Evolutionary conservation across 2,888 invertebrate genomes (phyloP), one percentile per base, ranked within the genome.

Genomic region (Pammene aurita): DNA sequence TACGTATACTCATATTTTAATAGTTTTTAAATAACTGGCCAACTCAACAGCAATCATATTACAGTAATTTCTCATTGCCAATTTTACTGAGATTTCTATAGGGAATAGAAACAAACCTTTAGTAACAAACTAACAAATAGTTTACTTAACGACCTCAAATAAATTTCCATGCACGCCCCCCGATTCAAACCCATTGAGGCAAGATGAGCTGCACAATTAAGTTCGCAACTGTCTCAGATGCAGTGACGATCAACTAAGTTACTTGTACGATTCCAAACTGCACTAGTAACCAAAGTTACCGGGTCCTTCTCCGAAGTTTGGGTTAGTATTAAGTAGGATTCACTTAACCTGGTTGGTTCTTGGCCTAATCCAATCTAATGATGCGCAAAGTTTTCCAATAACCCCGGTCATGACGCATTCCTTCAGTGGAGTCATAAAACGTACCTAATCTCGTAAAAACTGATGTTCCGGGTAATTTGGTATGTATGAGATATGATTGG

Each of bases 321-420:
- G 16, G 6, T 14, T 14, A 1, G 7, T 46, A 55, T 46, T 38
- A 13, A 42, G 26, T 42, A 10, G 57, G 64, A 18, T 46, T 58
- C 35, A 18, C 26, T 26, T 26, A 26, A 26, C 26, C 41, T 69
- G 64, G 69, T 57, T 38, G 46, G 34, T 67, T 70, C 58, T 74
- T 71, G 71, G 72, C 76, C 84, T 88, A 89, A 89, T 89, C 88
- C 89, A 86, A 90, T 82, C 80, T 87, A 89, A 90, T 87, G 85
- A 81, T 84, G 90, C 90, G 90, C 91, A 92, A 92, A 92, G 90
- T 92, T 92, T 92, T 85, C 87, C 90, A 92, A 92, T 92, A 91
- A 89, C 83, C 83, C 86, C 76, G 77, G 56, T 62, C 58, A 62
- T 67, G 44, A 67, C 18, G 71, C 72, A 71, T 72, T 63, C 63